phyloP scores from a whole-genome alignment of 2,797 vertebrate species.

The Macrochelys suwanniensis region DNA sequence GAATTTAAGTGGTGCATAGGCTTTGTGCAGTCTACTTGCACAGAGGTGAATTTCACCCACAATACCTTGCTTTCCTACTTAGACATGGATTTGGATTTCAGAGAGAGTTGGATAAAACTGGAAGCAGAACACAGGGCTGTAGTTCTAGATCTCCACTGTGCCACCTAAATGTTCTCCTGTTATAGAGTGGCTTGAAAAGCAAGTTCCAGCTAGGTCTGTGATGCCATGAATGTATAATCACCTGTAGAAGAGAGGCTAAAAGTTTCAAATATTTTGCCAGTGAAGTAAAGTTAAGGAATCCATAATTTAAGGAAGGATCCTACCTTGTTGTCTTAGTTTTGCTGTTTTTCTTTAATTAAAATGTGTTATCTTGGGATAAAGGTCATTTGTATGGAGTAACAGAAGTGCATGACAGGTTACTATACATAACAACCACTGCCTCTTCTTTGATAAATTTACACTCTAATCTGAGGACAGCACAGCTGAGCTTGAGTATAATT shows the following conservation, averaged over 20 bases:
- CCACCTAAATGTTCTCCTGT: not conserved
- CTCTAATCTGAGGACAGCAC: not conserved
- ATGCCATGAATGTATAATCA: fast-evolving
- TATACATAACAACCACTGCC: not conserved
- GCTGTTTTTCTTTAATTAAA: not conserved
- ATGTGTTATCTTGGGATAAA: fast-evolving
- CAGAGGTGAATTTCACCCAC: not conserved
- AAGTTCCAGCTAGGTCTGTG: not conserved
- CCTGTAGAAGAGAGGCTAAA: not conserved
- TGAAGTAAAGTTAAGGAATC: not conserved
- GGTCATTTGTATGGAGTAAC: not conserved
- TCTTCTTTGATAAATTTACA: not conserved
- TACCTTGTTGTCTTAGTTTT: not conserved
- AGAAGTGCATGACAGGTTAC: not conserved
- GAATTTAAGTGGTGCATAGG: not conserved
- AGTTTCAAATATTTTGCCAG: not conserved
- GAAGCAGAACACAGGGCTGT: not conserved
- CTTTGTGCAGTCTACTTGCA: not conserved
- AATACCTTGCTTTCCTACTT: not conserved
- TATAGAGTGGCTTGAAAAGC: not conserved
- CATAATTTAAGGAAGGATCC: not conserved
- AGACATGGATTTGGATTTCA: not conserved
- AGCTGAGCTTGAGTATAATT: not conserved
- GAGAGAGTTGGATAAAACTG: not conserved
- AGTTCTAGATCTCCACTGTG: not conserved